These are phyloP conservation scores for Gymnoscopelus microlampas DNA, from an alignment of 2,797 vertebrate species.

Conservation along the genomic window DNA sequence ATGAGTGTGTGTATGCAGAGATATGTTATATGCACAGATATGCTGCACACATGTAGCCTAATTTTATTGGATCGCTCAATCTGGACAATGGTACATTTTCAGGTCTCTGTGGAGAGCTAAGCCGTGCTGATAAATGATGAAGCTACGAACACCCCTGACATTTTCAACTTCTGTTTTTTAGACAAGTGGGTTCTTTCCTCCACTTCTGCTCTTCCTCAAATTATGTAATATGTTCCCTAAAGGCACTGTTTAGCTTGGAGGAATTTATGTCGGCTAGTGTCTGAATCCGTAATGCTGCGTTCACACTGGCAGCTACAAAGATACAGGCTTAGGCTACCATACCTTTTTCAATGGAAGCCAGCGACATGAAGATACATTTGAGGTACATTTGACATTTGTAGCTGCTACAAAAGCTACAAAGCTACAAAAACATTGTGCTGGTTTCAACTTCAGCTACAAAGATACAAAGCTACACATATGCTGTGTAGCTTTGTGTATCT, in stretches of 20 bases:
- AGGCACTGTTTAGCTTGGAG: conserved; percentile 7
- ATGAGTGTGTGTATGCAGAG: not conserved
- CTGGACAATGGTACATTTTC: not conserved
- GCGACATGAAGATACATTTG: no score
- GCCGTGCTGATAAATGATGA: conserved; percentile 33
- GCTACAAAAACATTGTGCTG: no score
- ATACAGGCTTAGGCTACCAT: no score
- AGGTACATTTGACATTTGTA: no score
- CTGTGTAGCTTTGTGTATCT: no score
- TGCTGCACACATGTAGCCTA: not conserved
- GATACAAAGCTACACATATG: no score
- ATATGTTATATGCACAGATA: not conserved
- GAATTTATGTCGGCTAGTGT: conserved; percentile 33
- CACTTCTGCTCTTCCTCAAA: not conserved
- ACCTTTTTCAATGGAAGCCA: no score
- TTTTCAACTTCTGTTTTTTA: conserved; percentile 28
- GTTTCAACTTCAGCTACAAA: no score
- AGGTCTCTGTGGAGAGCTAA: conserved; percentile 17
- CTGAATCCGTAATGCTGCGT: conserved; percentile 1
- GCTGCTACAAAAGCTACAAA: no score
- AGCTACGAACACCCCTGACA: conserved; percentile 32
- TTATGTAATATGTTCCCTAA: conserved; percentile 47
- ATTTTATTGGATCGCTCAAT: not conserved
- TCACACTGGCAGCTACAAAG: no score
- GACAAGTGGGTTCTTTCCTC: conserved; percentile 12